Conservation (phyloP, 2,888 invertebrate genomes). For the Digitonthophagus gazella region DNA sequence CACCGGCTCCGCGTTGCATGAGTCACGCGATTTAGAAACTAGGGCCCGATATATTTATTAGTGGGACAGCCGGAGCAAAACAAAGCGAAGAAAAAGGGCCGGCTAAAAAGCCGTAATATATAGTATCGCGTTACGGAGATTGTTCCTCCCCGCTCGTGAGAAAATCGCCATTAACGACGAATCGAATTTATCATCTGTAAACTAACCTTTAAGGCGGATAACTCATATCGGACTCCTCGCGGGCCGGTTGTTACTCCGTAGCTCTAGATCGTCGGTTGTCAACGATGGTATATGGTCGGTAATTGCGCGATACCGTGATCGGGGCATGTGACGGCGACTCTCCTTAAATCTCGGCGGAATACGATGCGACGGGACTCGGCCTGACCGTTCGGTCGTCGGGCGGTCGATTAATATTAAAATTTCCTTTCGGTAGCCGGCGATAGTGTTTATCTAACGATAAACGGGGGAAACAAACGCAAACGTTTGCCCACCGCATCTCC, state of each 20-base stretch:
- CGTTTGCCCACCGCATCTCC: neutral
- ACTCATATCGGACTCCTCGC: neutral
- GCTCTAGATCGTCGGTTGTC: neutral
- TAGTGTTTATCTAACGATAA: neutral
- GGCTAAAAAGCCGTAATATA: neutral
- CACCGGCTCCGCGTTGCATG: conserved; percentile 28
- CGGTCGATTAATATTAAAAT: neutral
- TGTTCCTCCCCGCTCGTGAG: neutral
- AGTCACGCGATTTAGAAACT: conserved; percentile 31
- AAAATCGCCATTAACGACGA: neutral
- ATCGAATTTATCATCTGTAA: neutral
- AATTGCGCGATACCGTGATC: neutral
- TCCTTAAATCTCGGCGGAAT: no score
- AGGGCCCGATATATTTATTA: conserved; percentile 15
- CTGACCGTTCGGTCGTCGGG: neutral
- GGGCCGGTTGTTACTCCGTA: neutral
- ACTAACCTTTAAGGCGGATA: neutral
- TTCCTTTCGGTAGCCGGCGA: neutral
- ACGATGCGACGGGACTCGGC: no score
- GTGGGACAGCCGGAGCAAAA: neutral
- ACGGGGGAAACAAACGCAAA: neutral
- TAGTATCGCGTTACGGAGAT: neutral
- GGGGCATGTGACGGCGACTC: no score
- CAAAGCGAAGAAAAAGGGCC: neutral
- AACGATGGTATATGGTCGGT: neutral